A percentile compares a stretch with the other conserved stretches of the same genome.
phyloP scores from a whole-genome alignment of 1,140 invertebrate species.

The Drosophila teissieri region DNA sequence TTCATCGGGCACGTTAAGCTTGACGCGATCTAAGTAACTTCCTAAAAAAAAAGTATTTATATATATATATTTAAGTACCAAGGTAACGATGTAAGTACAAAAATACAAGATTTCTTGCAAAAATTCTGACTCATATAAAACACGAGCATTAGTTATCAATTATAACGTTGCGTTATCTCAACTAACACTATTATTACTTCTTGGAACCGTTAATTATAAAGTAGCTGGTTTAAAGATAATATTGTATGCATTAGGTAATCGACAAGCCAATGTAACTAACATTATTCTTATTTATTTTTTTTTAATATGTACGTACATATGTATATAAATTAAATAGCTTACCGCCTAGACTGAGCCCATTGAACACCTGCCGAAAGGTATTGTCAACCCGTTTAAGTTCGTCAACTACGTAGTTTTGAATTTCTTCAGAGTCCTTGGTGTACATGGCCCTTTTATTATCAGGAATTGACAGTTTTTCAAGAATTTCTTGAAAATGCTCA shows the following conservation, averaged over 20 bases:
- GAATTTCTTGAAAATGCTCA: constrained; percentile 4
- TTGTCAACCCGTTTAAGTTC: constrained; percentile 25
- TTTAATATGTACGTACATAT: too few species aligned
- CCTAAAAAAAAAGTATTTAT: constrained; percentile 10
- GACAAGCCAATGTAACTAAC: too few species aligned
- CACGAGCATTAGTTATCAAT: background rate
- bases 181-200: background rate
- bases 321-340: background rate
- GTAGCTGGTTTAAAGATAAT: background rate
- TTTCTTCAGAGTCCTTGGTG: constrained; percentile 8
- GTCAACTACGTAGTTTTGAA: constrained; percentile 33
- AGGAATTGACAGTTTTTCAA: constrained; percentile 17
- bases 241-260: too few species aligned
- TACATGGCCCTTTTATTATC: constrained; percentile 12
- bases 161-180: background rate
- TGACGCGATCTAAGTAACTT: constrained; percentile 48
- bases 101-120: too few species aligned
- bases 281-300: too few species aligned
- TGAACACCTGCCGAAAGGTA: constrained; percentile 14
- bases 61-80: background rate
- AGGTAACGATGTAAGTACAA: too few species aligned
- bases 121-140: too few species aligned
- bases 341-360: constrained; percentile 40
- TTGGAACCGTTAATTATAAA: background rate
- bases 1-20: constrained; percentile 43